Conservation (phyloP, 2,888 invertebrate species). For the Hyposoter didymator region DNA sequence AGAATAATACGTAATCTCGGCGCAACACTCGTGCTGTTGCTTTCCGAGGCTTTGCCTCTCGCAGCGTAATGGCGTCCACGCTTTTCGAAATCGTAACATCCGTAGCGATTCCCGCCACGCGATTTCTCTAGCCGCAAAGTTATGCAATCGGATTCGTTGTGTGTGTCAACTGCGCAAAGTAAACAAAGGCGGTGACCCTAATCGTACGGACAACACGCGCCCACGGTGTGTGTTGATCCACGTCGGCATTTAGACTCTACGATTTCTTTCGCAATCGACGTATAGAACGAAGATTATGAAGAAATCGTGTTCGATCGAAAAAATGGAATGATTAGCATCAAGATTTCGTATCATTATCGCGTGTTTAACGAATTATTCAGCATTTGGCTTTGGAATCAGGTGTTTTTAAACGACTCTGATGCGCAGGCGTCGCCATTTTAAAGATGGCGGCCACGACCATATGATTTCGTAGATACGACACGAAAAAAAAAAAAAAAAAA, state of each 20-base stretch:
- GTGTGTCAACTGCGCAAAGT: not conserved
- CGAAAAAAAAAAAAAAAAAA: conserved; percentile 6
- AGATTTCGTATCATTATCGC: not conserved
- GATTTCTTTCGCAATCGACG: not conserved
- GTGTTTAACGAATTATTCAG: not conserved
- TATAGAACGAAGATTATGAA: not conserved
- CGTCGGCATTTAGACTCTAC: not conserved
- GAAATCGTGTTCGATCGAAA: not conserved
- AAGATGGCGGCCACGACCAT: conserved; percentile 45
- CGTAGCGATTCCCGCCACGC: not conserved
- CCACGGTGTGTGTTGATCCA: no score
- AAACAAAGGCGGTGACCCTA: not conserved
- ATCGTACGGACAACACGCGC: not conserved
- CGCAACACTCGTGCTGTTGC: not conserved
- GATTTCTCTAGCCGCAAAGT: not conserved
- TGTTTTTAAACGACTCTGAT: not conserved
- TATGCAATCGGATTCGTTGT: not conserved
- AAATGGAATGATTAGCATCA: not conserved
- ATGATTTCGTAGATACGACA: conserved; percentile 40
- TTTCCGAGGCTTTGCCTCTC: not conserved
- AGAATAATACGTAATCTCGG: not conserved
- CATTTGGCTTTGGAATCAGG: not conserved
- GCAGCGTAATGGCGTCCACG: not conserved
- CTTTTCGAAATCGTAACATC: not conserved
- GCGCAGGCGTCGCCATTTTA: conserved; percentile 11